A percentile compares a stretch with the other conserved stretches of the same genome.
Evolutionary conservation across 2,113 vertebrate species (phyloP).

Genomic region (Tachycineta bicolor): DNA sequence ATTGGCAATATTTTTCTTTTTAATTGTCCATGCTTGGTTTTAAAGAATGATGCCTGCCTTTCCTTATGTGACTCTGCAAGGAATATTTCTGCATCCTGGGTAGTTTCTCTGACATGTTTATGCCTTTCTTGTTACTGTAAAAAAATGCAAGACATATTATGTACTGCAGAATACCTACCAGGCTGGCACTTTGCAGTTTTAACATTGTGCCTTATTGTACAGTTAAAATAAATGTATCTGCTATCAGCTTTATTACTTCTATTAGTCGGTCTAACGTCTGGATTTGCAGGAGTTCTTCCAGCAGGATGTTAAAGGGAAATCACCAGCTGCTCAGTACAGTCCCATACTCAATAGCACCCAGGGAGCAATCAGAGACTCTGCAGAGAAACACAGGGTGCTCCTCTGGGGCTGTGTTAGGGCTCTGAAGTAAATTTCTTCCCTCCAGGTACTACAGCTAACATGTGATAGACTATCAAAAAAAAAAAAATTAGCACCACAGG

Average conservation of each 20-base stretch:
- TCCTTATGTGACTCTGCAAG: constrained; percentile 24
- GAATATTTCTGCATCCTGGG: constrained; percentile 62
- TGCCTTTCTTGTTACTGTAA: constrained; percentile 61
- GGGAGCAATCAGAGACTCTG: not conserved
- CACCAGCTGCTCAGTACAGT: not conserved
- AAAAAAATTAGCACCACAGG: not conserved
- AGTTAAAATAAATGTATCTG: constrained; percentile 65
- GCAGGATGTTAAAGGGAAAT: constrained; percentile 39
- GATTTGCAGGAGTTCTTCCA: not conserved
- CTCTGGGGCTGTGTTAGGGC: not conserved
- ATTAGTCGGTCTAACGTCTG: constrained; percentile 12
- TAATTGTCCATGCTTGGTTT: constrained; percentile 56
- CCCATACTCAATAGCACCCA: not conserved
- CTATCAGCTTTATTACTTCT: constrained; percentile 57
- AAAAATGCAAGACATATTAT: constrained; percentile 54
- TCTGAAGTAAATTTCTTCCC: not conserved
- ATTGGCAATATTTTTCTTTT: constrained; percentile 66
- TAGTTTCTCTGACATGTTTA: constrained; percentile 67
- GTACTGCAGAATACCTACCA: constrained; percentile 29
- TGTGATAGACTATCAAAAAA: not conserved
- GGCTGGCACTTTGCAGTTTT: constrained; percentile 37
- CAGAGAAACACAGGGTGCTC: not conserved
- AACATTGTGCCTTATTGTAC: constrained; percentile 49
- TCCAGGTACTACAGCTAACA: not conserved
- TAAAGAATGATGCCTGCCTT: constrained; percentile 46